Conservation (phyloP, 2,888 invertebrate genomes). For the Philereme transversata region DNA sequence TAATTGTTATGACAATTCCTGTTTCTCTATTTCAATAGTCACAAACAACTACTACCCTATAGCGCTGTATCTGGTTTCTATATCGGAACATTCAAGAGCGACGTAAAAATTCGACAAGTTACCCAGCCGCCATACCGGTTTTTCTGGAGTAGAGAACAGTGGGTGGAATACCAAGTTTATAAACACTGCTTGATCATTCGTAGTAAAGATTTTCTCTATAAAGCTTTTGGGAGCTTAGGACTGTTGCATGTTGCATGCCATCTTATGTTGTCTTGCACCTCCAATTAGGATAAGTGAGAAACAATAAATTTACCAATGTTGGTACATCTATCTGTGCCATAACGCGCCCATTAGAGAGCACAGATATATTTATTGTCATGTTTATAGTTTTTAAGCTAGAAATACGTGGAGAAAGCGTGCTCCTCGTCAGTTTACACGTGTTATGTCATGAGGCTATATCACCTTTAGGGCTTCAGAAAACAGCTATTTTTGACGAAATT, state of each 20-base stretch:
- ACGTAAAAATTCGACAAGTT: slow-evolving; percentile 63
- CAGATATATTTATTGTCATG: slow-evolving; percentile 63
- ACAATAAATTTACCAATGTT: slow-evolving; percentile 42
- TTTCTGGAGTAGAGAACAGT: slow-evolving; percentile 43
- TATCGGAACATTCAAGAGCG: slow-evolving; percentile 59
- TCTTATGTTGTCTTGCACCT: slow-evolving; percentile 32
- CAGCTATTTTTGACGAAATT: slow-evolving; percentile 61
- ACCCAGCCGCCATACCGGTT: slow-evolving; percentile 53
- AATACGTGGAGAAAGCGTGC: slow-evolving; percentile 67
- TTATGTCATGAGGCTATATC: slow-evolving; percentile 74
- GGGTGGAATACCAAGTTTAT: slow-evolving; percentile 23
- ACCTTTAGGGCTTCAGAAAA: slow-evolving; percentile 57
- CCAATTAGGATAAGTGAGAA: slow-evolving; percentile 39
- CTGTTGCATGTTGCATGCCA: slow-evolving; percentile 25
- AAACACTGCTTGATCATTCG: slow-evolving; percentile 22
- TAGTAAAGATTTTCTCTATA: slow-evolving; percentile 12
- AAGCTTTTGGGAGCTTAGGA: slow-evolving; percentile 17
- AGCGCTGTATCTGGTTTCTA: slow-evolving; percentile 66
- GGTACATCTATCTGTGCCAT: slow-evolving; percentile 47
- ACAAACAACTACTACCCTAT: slow-evolving; percentile 43
- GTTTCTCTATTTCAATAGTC: slow-evolving; percentile 45
- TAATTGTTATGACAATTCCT: slow-evolving; percentile 40
- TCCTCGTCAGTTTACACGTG: slow-evolving; percentile 69
- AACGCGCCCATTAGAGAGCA: slow-evolving; percentile 57
- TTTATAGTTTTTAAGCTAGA: slow-evolving; percentile 65